Evolutionary conservation across 2,888 invertebrate species (phyloP).

Genomic region (Ornithoptera alexandrae): DNA sequence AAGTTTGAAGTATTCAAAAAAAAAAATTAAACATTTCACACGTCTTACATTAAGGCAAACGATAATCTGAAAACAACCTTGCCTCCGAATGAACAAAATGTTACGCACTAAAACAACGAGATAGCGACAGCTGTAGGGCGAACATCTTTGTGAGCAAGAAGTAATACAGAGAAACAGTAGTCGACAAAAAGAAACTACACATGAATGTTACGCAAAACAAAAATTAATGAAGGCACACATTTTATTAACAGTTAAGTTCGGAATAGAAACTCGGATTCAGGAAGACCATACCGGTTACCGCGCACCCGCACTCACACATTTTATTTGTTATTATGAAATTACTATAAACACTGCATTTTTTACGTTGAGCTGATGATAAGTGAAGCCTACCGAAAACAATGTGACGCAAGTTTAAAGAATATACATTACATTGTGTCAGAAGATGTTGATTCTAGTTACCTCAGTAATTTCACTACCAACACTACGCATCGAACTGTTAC

Average conservation of each 20-base stretch:
- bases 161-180: constrained; percentile 1
- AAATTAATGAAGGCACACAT: constrained; percentile 4
- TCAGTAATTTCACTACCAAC: too few species aligned
- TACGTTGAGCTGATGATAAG: too few species aligned
- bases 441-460: too few species aligned
- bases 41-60: too few species aligned
- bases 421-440: too few species aligned
- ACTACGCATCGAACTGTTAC: too few species aligned
- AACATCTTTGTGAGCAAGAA: constrained; percentile 1
- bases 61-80: not conserved
- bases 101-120: not conserved
- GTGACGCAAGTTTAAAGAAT: too few species aligned
- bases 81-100: not conserved
- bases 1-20: too few species aligned
- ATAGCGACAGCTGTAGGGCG: not conserved
- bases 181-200: constrained; percentile 1
- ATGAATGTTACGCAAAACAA: constrained; percentile 5
- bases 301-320: not conserved
- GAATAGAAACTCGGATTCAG: not conserved
- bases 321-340: not conserved
- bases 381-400: too few species aligned
- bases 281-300: too few species aligned
- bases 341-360: too few species aligned
- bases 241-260: not conserved
- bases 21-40: too few species aligned